Evolutionary conservation across 1,140 invertebrate genomes (phyloP).

Genomic region (Anoplophora glabripennis): DNA sequence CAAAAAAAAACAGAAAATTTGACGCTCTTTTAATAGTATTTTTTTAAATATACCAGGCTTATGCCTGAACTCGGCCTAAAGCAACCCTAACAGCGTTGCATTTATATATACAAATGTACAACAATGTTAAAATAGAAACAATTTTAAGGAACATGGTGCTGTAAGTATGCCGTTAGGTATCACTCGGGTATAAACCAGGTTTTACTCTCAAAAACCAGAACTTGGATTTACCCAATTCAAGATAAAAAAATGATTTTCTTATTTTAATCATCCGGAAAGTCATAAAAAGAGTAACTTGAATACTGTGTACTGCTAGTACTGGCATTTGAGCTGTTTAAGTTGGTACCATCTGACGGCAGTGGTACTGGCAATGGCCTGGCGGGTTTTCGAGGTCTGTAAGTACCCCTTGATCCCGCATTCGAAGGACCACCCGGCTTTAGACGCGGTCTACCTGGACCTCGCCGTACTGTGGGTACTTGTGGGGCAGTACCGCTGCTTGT

Average conservation of each 20-base stretch:
- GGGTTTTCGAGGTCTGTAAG: conserved; percentile 55
- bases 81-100: too few relatives aligned
- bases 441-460: conserved; percentile 75
- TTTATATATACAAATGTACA: not conserved
- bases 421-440: conserved; percentile 62
- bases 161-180: not conserved
- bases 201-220: not conserved
- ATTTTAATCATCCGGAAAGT: conserved; percentile 39
- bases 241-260: not conserved
- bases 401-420: conserved; percentile 57
- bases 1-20: too few relatives aligned
- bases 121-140: not conserved
- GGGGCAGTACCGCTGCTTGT: not conserved
- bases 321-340: conserved; percentile 17
- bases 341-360: conserved; percentile 45
- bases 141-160: not conserved
- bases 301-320: conserved; percentile 25
- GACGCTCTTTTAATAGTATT: too few relatives aligned
- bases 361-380: conserved; percentile 61
- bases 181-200: too few relatives aligned
- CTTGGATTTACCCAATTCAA: not conserved
- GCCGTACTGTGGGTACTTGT: conserved; percentile 41
- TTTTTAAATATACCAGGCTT: too few relatives aligned
- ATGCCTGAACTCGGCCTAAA: too few relatives aligned
- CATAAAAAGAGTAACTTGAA: conserved; percentile 38